phyloP scores from a whole-genome alignment of 2,797 vertebrate genomes.

The Synaphobranchus kaupii region DNA sequence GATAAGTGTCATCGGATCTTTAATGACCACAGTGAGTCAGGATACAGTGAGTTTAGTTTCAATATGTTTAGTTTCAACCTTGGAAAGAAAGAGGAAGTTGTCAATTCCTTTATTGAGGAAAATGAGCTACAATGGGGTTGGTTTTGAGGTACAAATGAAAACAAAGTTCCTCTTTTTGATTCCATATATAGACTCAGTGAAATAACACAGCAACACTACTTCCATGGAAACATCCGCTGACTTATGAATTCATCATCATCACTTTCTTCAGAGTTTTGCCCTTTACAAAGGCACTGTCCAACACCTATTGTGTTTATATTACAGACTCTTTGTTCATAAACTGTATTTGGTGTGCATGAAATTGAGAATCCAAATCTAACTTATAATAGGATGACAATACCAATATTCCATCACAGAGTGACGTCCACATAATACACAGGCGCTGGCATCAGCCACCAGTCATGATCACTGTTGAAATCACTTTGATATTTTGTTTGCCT shows the following conservation, averaged over 20 bases:
- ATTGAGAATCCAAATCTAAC: background rate
- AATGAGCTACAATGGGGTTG: background rate
- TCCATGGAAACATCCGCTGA: background rate
- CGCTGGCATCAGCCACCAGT: background rate
- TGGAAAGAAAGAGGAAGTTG: background rate
- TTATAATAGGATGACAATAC: background rate
- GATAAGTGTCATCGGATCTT: too few relatives aligned
- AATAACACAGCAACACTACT: background rate
- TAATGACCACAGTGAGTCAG: too few relatives aligned
- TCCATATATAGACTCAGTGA: background rate
- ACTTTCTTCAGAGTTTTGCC: background rate
- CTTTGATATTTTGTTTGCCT: background rate
- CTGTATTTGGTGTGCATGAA: background rate
- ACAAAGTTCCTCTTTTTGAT: constrained; percentile 22
- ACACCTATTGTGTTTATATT: background rate
- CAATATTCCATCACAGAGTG: background rate
- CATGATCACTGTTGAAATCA: background rate
- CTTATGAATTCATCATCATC: background rate
- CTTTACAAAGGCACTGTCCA: background rate
- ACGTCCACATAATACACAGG: background rate
- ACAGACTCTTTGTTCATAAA: background rate
- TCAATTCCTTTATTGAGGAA: background rate
- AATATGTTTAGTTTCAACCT: constrained; percentile 2
- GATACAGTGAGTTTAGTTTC: background rate
- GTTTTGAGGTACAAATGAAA: constrained; percentile 6